phyloP scores from a whole-genome alignment of 2,888 invertebrate genomes.

The Exephanes ischioxanthus region DNA sequence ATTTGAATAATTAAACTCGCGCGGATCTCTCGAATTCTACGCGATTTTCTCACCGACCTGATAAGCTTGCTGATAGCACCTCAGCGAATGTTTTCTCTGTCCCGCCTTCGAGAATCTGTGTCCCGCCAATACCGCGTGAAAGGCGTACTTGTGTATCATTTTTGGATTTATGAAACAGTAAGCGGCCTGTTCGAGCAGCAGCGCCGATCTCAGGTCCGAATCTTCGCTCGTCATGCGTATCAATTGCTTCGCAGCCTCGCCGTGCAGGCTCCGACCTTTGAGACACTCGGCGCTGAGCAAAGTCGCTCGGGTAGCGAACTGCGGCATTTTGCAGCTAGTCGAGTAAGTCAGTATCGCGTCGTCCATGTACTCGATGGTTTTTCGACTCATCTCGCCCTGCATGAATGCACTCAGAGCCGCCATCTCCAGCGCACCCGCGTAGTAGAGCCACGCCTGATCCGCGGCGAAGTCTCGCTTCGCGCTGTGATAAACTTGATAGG shows the following conservation, averaged over 20 bases:
- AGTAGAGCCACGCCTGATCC: slow-evolving; percentile 98
- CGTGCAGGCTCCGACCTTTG: slow-evolving; percentile 91
- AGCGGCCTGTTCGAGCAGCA: slow-evolving; percentile 97
- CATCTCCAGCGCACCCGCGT: slow-evolving; percentile 98
- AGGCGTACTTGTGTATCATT: slow-evolving; percentile 97
- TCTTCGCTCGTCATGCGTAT: slow-evolving; percentile 99
- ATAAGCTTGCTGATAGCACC: slow-evolving; percentile 96
- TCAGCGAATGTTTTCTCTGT: slow-evolving; percentile 95
- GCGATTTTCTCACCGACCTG: slow-evolving; percentile 86
- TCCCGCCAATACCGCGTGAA: slow-evolving; percentile 98
- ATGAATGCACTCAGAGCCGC: slow-evolving; percentile 96
- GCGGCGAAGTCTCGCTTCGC: slow-evolving; percentile 99
- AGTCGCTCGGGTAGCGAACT: slow-evolving; percentile 96
- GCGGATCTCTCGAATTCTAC: background rate
- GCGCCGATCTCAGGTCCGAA: slow-evolving; percentile 97
- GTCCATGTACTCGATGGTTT: slow-evolving; percentile 96
- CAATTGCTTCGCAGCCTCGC: slow-evolving; percentile 97
- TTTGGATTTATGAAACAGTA: slow-evolving; percentile 93
- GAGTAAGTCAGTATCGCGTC: slow-evolving; percentile 96
- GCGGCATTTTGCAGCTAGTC: slow-evolving; percentile 95
- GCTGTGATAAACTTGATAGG: slow-evolving; percentile 97
- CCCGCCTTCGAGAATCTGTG: slow-evolving; percentile 97
- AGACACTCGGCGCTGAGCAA: slow-evolving; percentile 95
- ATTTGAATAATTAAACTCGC: slow-evolving; percentile 9
- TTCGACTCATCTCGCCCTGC: slow-evolving; percentile 91